Conservation (phyloP, 2,888 invertebrate species). For the Galerucella nymphaeae region DNA sequence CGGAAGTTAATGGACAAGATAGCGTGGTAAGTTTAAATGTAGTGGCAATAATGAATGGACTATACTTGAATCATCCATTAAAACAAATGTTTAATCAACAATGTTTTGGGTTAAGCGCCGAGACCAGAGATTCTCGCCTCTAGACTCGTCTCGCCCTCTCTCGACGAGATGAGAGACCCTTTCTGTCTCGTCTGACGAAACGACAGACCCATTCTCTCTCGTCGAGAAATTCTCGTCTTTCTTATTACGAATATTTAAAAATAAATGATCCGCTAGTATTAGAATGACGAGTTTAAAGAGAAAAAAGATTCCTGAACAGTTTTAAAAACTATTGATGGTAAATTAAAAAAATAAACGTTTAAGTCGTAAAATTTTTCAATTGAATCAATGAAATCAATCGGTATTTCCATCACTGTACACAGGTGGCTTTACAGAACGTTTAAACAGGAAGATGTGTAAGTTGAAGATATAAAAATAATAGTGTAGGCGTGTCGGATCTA, state of each 20-base stretch:
- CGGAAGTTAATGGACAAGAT: conserved; percentile 79
- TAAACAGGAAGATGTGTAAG: conserved; percentile 1
- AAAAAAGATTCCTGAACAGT: not conserved
- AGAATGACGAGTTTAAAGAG: not conserved
- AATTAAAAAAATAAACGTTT: not conserved
- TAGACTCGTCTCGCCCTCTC: too few species aligned
- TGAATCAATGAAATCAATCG: conserved; percentile 6
- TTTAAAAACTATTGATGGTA: not conserved
- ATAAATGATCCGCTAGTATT: not conserved
- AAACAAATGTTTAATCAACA: too few species aligned
- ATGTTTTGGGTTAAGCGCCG: too few species aligned
- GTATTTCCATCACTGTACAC: not conserved
- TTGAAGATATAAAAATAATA: not conserved
- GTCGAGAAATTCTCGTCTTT: too few species aligned
- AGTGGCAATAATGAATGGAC: too few species aligned
- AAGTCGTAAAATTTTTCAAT: not conserved
- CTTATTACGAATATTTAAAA: too few species aligned
- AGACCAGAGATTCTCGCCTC: too few species aligned
- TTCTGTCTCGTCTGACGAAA: too few species aligned
- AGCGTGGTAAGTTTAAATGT: conserved; percentile 71
- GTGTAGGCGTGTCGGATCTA: not conserved
- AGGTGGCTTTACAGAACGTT: not conserved
- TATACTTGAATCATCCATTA: too few species aligned
- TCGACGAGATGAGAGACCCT: too few species aligned
- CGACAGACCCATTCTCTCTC: too few species aligned